A percentile compares a stretch with the other conserved stretches of the same genome.
phyloP scores from a whole-genome alignment of 2,113 vertebrate genomes.

The Amphiprion ocellaris region DNA sequence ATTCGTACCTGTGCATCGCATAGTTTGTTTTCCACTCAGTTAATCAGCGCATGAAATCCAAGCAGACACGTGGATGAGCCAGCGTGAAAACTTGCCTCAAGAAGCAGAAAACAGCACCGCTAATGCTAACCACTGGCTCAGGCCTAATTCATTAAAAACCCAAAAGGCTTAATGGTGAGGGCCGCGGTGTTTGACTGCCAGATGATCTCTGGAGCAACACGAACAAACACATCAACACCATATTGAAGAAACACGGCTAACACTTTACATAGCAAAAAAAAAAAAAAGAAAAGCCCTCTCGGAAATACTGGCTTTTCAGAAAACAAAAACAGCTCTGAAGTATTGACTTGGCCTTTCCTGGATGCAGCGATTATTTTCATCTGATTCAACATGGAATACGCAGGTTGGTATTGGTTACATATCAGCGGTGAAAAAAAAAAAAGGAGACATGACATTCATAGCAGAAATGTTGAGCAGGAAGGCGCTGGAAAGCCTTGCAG shows the following conservation, averaged over 20 bases:
- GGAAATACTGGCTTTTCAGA: slow-evolving; percentile 3
- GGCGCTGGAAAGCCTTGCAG: slow-evolving; percentile 35
- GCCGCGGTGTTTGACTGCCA: slow-evolving; percentile 6
- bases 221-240: neutral
- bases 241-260: slow-evolving; percentile 14
- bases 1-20: neutral
- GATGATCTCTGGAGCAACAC: slow-evolving; percentile 12
- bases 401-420: slow-evolving; percentile 2
- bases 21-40: neutral
- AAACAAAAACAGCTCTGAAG: slow-evolving; percentile 26
- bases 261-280: neutral
- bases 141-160: neutral
- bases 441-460: slow-evolving; percentile 46
- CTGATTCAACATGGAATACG: slow-evolving; percentile 10
- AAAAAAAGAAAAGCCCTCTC: neutral
- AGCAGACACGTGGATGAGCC: neutral
- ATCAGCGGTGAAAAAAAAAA: neutral
- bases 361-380: slow-evolving; percentile 40
- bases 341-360: slow-evolving; percentile 52
- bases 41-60: neutral
- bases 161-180: neutral
- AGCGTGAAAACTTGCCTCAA: neutral
- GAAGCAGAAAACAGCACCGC: neutral
- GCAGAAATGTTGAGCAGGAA: slow-evolving; percentile 39
- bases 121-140: neutral